Evolutionary conservation across 2,113 vertebrate genomes (phyloP), one percentile per base, ranked within the genome.

Genomic region (Microcebus griseorufus): DNA sequence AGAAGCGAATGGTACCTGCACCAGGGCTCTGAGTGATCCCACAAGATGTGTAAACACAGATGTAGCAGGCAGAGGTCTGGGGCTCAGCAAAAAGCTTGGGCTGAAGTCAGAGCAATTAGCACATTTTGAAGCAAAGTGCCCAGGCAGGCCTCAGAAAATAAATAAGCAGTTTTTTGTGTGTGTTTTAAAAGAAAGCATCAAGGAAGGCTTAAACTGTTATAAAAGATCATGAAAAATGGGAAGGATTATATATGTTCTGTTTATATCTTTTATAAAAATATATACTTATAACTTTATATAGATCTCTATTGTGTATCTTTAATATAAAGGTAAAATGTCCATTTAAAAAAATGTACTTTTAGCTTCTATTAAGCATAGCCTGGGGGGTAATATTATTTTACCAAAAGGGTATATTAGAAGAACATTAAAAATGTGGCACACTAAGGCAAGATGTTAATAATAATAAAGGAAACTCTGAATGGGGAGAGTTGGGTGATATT

Each of bases 41-140:
- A 94, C 95, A 79, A 96, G 87, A 95, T 96, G 93, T 96, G 95
- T 93, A 98, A 98, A 98, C 98, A 98, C 97, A 99, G 97, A 98
- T 98, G 98, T 94, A 97, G 73, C 51, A 45, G 93, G 88, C 95
- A 94, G 53, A n/a, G 94, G 88, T 97, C 7, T 76, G 93, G 78
- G 83, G 96, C 72, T 94, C 97, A 93, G 91, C 79, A 95, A 97
- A 96, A 0, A 0, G 83, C 62, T 60, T 1, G 27, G 55, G 62
- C 94, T 92, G 96, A 95, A 98, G 94, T 83, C 78, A 92, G 95
- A 0, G 53, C 92, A 98, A 69, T 98, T 98, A 98, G 90, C 69
- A 55, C 79, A 0, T 9, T 1, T 6, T 0, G 1, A 98, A 95
- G 93, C 8, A 17, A 88, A 98, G 76, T 1, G 0, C 93, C 0